These are phyloP conservation scores for Gambusia yucatana DNA, from an alignment of 2,797 vertebrate genomes.

Conservation along the genomic window DNA sequence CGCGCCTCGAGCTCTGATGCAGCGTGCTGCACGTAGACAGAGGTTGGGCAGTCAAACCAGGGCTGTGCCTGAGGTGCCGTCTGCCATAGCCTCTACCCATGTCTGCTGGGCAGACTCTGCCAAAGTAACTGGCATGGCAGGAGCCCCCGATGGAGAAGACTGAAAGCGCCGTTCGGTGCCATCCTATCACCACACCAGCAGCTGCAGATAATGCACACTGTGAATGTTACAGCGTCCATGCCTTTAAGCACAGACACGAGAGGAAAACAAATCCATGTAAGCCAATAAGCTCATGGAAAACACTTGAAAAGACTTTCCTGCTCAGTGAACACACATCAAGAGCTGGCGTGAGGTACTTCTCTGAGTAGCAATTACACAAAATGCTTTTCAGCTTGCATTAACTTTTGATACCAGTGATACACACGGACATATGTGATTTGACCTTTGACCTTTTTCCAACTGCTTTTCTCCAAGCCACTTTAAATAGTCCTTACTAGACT, in stretches of 20 bases:
- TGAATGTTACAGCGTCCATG: slow-evolving; percentile 53
- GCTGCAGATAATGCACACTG: slow-evolving; percentile 73
- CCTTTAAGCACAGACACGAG: slow-evolving; percentile 58
- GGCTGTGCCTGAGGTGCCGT: slow-evolving; percentile 68
- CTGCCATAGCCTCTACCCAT: slow-evolving; percentile 59
- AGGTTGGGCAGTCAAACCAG: slow-evolving; percentile 64
- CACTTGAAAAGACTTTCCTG: slow-evolving; percentile 47
- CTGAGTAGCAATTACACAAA: slow-evolving; percentile 46
- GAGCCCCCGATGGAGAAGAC: slow-evolving; percentile 47
- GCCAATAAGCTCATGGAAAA: slow-evolving; percentile 30
- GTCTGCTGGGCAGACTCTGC: slow-evolving; percentile 57
- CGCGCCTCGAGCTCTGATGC: slow-evolving; percentile 40
- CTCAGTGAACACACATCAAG: slow-evolving; percentile 35
- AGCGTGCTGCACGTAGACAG: slow-evolving; percentile 51
- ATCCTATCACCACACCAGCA: slow-evolving; percentile 75
- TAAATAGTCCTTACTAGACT: neutral
- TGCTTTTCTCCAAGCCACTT: neutral
- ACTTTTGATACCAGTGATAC: slow-evolving; percentile 32
- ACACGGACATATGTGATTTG: neutral
- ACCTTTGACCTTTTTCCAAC: neutral
- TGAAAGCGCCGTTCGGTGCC: slow-evolving; percentile 58
- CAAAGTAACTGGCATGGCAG: slow-evolving; percentile 66
- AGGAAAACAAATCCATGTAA: slow-evolving; percentile 44
- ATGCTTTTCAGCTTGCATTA: slow-evolving; percentile 34
- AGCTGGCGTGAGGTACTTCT: slow-evolving; percentile 43